Evolutionary conservation across 1,140 invertebrate species (phyloP).

Genomic region (Eriosoma lanigerum): DNA sequence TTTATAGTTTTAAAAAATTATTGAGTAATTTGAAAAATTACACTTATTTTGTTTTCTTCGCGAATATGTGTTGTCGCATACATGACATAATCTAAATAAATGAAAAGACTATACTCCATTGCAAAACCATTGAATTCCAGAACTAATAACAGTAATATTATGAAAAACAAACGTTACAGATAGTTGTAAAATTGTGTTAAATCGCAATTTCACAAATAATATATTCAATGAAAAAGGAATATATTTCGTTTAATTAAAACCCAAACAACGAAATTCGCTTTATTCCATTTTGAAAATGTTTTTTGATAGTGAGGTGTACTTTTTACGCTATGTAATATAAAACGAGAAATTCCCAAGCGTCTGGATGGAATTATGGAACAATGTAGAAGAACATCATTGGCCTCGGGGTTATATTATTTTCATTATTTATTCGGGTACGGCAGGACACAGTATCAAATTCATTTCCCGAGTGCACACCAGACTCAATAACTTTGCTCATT

Average conservation of each 20-base stretch:
- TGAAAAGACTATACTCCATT: too few relatives aligned
- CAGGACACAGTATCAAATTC: conserved; percentile 21
- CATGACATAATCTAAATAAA: too few relatives aligned
- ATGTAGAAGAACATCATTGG: conserved; percentile 24
- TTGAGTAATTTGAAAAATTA: too few relatives aligned
- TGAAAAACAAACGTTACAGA: too few relatives aligned
- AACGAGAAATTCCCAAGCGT: conserved; percentile 30
- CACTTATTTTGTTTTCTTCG: too few relatives aligned
- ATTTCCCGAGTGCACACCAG: conserved; percentile 29
- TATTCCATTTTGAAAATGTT: conserved; percentile 19
- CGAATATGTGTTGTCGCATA: too few relatives aligned
- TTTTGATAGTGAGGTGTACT: background rate
- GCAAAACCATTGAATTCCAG: too few relatives aligned
- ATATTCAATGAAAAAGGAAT: too few relatives aligned
- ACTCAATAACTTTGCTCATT: conserved; percentile 20
- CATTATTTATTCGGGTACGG: conserved; percentile 17
- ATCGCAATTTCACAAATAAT: too few relatives aligned
- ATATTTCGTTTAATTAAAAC: background rate
- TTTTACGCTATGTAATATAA: conserved; percentile 3
- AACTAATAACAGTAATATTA: too few relatives aligned
- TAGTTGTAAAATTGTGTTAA: too few relatives aligned
- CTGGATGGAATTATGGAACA: conserved; percentile 26
- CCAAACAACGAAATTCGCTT: background rate
- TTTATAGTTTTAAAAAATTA: too few relatives aligned
- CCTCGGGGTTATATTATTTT: conserved; percentile 35